Percentiles rank a stretch among this genome's conserved stretches.
These are phyloP conservation scores for Hiodon alosoides DNA, from an alignment of 2,113 vertebrate species.

Conservation along the genomic window DNA sequence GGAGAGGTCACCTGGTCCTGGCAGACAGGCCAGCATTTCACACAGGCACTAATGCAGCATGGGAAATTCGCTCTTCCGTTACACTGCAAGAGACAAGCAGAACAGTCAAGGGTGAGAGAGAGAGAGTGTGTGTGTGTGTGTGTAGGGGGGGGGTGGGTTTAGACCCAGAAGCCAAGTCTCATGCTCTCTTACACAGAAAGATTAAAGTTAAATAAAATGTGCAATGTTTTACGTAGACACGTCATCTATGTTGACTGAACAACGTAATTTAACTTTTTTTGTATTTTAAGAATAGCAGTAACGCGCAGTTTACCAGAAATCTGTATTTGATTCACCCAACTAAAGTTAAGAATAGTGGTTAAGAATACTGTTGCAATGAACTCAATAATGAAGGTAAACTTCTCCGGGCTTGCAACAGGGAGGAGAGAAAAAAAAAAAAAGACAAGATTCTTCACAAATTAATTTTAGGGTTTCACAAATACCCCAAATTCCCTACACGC, in stretches of 20 bases:
- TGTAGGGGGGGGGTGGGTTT: neutral
- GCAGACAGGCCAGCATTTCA: constrained; percentile 99
- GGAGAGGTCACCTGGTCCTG: constrained; percentile 96
- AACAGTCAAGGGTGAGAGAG: neutral
- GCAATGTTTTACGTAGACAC: too few species aligned
- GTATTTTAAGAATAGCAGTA: too few species aligned
- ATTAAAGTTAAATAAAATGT: too few species aligned
- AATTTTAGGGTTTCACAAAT: neutral
- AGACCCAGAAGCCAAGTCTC: neutral
- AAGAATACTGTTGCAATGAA: too few species aligned
- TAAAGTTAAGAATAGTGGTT: too few species aligned
- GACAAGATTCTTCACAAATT: neutral
- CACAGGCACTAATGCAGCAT: constrained; percentile 89
- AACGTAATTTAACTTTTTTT: too few species aligned
- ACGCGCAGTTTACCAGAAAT: too few species aligned
- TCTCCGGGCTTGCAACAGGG: neutral
- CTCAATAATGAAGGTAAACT: too few species aligned
- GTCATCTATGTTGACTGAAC: too few species aligned
- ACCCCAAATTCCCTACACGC: neutral
- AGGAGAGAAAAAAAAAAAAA: neutral
- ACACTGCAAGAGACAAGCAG: constrained; percentile 69
- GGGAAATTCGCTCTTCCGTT: constrained; percentile 77
- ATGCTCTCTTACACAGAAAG: too few species aligned
- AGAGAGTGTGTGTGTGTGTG: too few species aligned
- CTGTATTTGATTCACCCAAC: too few species aligned